phyloP scores from a whole-genome alignment of 2,113 vertebrate species.

The Ptilonorhynchus violaceus region DNA sequence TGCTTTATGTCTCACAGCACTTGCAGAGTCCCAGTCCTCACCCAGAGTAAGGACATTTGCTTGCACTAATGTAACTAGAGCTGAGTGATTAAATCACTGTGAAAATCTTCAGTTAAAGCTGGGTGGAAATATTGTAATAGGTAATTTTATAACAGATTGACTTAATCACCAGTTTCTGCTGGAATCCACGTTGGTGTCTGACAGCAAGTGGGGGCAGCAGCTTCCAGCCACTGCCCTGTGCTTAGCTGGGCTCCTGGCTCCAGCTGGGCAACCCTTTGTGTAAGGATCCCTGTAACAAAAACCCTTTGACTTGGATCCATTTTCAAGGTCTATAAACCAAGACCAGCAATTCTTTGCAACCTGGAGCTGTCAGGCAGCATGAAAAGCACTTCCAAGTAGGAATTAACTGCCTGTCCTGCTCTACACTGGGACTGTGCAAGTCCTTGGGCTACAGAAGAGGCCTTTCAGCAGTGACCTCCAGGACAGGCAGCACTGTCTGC shows the following conservation, averaged over 20 bases:
- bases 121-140: background rate
- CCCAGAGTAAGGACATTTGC: background rate
- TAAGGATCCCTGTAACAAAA: background rate
- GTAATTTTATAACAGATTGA: background rate
- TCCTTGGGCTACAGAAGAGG: background rate
- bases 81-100: background rate
- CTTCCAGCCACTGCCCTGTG: background rate
- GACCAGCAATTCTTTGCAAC: background rate
- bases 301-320: background rate
- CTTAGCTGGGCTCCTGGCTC: background rate
- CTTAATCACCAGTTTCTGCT: background rate
- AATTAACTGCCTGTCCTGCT: background rate
- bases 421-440: background rate
- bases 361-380: background rate
- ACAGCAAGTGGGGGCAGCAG: background rate
- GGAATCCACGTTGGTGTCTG: background rate
- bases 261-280: background rate
- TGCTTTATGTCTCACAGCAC: background rate
- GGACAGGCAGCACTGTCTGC: background rate
- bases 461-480: background rate
- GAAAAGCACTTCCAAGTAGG: background rate
- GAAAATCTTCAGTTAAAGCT: background rate
- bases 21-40: background rate
- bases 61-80: background rate
- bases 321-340: background rate